Evolutionary conservation across 2,888 invertebrate species (phyloP).

Genomic region (Tiliacea aurago): DNA sequence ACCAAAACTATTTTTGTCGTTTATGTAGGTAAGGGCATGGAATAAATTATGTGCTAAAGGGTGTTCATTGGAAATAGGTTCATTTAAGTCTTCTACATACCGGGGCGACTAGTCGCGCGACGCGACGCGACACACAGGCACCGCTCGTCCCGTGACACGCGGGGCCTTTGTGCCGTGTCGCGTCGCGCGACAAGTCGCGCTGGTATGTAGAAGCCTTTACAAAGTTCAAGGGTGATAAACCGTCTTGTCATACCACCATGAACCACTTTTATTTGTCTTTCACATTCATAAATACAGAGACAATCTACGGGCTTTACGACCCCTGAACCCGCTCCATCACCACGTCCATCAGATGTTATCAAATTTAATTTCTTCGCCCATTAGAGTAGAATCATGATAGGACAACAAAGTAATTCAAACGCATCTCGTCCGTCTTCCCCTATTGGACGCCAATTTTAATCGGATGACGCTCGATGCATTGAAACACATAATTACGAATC

Average conservation of each 20-base stretch:
- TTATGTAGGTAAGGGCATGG: neutral
- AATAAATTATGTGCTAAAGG: neutral
- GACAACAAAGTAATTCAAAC: constrained; percentile 62
- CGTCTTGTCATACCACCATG: constrained; percentile 49
- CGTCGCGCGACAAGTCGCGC: too few species aligned
- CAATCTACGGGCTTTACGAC: constrained; percentile 44
- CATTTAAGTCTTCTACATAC: too few species aligned
- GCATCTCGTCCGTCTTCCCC: constrained; percentile 78
- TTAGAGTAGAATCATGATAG: constrained; percentile 60
- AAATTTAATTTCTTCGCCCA: constrained; percentile 63
- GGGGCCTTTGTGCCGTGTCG: too few species aligned
- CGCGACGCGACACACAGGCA: too few species aligned
- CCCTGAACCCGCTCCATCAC: constrained; percentile 48
- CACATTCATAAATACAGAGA: neutral
- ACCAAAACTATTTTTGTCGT: neutral
- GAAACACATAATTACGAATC: constrained; percentile 88
- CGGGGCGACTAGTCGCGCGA: too few species aligned
- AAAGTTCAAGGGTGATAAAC: neutral
- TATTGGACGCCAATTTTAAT: constrained; percentile 89
- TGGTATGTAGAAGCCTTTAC: too few species aligned
- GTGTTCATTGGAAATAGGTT: neutral
- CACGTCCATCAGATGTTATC: constrained; percentile 66
- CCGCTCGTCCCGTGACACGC: too few species aligned
- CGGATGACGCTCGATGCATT: constrained; percentile 86
- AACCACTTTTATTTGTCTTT: constrained; percentile 6